Base-by-base conservation (phyloP, 1,140 invertebrate species). In the Cephus cinctus region DNA sequence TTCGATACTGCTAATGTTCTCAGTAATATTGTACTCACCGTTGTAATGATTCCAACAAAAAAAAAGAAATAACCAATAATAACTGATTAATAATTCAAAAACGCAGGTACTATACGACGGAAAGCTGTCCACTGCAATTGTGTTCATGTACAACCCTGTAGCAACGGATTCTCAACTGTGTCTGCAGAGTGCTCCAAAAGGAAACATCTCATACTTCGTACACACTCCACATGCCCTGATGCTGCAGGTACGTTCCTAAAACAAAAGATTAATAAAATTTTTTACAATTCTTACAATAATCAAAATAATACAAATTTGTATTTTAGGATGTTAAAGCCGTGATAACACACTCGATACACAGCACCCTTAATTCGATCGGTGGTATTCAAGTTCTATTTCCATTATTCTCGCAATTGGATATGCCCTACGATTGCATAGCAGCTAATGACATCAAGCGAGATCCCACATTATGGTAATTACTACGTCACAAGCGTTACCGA, bases 121-220 rank as follows among this genome's bases (percentile, higher is more conserved):
- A 49, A 97, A 96, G 78, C 79, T 99, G 61, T 96, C 95, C 51
- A 90, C 86, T 61, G 89, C 92, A 57, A 94, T 99, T 67, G 93
- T 99, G 61, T 98, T 99, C 77, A 97, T 98, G 89, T 99, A 99
- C 81, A 99, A 98, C 78, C 97, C 98, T 39, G 96, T 99, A 63
- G 96, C 97, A 40, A 95, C 92, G 30, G 96, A 99, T 77, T 94
- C 94, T 64, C 96, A 99, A 77, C 82, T 99, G 34, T 98, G 96
- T 81, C 83, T 99, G 48, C 96, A 98, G 78, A 96, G 94, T 47
- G 92, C 93, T 45, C 94, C 96, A 43, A 98, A 98, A 83, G 92
- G 94, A 72, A 98, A 97, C 76, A 82, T 89, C 56, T 92, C 92
- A 58, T 98, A 94, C 80, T 99, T 99, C 83, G 93, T 98, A 65